Percentiles rank a stretch among this genome's conserved stretches.
Conservation (phyloP, 2,888 invertebrate species). For the Harpalus rufipes region DNA sequence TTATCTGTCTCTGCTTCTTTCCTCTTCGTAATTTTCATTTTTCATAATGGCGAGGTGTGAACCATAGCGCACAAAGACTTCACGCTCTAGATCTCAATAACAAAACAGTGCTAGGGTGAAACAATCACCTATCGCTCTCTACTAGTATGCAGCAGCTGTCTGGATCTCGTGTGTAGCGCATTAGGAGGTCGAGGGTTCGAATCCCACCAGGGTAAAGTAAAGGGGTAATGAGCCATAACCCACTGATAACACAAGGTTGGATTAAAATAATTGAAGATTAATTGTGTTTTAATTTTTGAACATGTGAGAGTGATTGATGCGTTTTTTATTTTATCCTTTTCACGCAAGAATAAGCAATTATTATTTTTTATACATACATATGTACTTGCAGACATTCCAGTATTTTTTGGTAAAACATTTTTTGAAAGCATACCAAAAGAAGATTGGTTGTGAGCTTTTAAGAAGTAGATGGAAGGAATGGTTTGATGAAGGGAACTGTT, state of each 20-base stretch:
- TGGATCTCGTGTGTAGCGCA: conserved; percentile 23
- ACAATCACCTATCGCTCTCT: conserved; percentile 3
- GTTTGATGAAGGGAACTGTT: too few relatives aligned
- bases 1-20: too few relatives aligned
- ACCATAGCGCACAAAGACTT: conserved; percentile 21
- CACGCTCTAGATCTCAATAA: conserved; percentile 37
- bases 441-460: too few relatives aligned
- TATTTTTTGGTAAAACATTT: too few relatives aligned
- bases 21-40: neutral
- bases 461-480: too few relatives aligned
- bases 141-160: conserved; percentile 4
- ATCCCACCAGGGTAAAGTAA: neutral
- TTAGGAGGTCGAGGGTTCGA: conserved; percentile 30
- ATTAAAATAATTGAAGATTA: conserved; percentile 27
- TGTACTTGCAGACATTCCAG: too few relatives aligned
- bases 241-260: conserved; percentile 15
- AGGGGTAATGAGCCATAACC: conserved; percentile 27
- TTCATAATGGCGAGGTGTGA: conserved; percentile 16
- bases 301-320: neutral
- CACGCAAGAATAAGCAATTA: neutral
- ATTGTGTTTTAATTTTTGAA: conserved; percentile 30
- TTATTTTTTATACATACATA: neutral
- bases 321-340: neutral
- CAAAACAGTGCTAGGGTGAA: conserved; percentile 16
- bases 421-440: too few relatives aligned